phyloP scores from a whole-genome alignment of 2,888 invertebrate genomes.

The Sialis lutaria region DNA sequence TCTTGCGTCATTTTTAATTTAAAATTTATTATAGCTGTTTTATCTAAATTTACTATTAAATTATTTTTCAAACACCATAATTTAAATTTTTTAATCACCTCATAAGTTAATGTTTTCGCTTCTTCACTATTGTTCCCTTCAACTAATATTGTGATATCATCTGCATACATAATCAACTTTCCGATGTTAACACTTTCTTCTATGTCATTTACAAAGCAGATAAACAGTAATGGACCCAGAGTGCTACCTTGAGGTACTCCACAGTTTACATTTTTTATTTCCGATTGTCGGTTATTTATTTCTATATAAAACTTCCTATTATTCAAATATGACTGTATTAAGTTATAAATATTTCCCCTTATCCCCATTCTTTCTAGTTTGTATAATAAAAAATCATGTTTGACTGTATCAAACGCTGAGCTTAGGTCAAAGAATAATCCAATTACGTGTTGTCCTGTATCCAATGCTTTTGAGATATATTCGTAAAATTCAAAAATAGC shows the following conservation, averaged over 20 bases:
- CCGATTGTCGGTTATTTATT: background rate
- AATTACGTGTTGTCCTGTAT: background rate
- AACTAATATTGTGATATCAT: too few species aligned
- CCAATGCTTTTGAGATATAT: background rate
- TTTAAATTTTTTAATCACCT: too few species aligned
- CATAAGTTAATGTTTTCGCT: background rate
- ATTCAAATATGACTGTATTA: background rate
- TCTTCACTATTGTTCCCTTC: background rate
- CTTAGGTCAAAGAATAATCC: slow-evolving; percentile 1
- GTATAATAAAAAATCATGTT: background rate
- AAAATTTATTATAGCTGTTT: too few species aligned
- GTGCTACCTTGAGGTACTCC: slow-evolving; percentile 1
- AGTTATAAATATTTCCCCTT: background rate
- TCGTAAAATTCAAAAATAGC: slow-evolving; percentile 1
- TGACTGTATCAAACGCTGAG: slow-evolving; percentile 1
- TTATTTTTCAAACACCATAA: too few species aligned
- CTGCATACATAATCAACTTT: too few species aligned
- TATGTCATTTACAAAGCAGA: background rate
- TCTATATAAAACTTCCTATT: background rate
- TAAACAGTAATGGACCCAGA: background rate
- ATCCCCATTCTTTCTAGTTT: background rate
- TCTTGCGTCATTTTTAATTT: too few species aligned
- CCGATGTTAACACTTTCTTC: background rate
- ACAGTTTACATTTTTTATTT: background rate
- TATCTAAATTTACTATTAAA: too few species aligned